phyloP scores from a whole-genome alignment of 2,888 invertebrate species.

The Hemithea aestivaria region DNA sequence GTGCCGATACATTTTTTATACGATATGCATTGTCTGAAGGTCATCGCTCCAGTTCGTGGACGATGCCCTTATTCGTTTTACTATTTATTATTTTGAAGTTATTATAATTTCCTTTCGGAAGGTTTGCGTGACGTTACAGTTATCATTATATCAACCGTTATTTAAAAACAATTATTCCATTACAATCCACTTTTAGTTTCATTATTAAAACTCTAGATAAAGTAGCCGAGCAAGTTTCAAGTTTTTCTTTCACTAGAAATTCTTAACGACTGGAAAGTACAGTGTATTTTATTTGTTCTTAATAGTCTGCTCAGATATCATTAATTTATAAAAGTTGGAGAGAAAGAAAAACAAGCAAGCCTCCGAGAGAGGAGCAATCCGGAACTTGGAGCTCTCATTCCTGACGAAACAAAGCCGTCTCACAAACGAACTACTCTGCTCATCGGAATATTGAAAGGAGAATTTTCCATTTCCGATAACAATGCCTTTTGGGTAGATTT shows the following conservation, averaged over 20 bases:
- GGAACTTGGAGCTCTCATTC: conserved; percentile 36
- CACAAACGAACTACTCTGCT: conserved; percentile 48
- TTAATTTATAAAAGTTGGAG: conserved; percentile 22
- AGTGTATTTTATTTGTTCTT: conserved; percentile 11
- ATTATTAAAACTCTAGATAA: too few relatives aligned
- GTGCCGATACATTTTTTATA: conserved; percentile 31
- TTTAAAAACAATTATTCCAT: too few relatives aligned
- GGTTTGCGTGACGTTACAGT: conserved; percentile 9
- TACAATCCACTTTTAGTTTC: too few relatives aligned
- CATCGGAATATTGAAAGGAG: conserved; percentile 46
- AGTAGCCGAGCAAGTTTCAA: too few relatives aligned
- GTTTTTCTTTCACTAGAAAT: background rate
- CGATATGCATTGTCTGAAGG: conserved; percentile 17
- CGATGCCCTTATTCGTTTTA: conserved; percentile 13
- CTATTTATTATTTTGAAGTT: conserved; percentile 3
- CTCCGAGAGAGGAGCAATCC: conserved; percentile 40
- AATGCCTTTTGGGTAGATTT: conserved; percentile 26
- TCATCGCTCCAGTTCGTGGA: conserved; percentile 13
- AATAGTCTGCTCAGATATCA: conserved; percentile 18
- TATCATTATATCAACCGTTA: background rate
- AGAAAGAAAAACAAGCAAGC: conserved; percentile 36
- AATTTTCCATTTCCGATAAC: conserved; percentile 51
- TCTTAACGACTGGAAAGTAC: conserved; percentile 2
- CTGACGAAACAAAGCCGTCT: conserved; percentile 45
- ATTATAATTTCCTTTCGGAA: conserved; percentile 2